These are phyloP conservation scores for Sarcophaga rosellei DNA, from an alignment of 2,888 invertebrate species.

Conservation along the genomic window DNA sequence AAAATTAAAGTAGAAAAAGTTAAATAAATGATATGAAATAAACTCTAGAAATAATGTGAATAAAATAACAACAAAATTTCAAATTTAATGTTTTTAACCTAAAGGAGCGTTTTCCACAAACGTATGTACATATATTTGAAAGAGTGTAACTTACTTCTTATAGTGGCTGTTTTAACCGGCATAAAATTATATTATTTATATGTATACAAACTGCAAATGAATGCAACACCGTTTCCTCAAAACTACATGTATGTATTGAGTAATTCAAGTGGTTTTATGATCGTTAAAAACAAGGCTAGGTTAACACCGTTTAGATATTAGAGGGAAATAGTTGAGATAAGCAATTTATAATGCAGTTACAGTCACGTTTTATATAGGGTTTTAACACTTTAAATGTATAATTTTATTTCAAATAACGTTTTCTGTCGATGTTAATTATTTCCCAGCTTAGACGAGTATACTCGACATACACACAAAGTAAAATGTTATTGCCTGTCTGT, in stretches of 20 bases:
- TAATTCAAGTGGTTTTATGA: neutral
- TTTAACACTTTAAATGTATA: no score
- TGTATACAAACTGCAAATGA: neutral
- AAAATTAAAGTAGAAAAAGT: neutral
- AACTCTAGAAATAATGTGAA: constrained; percentile 48
- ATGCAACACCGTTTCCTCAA: constrained; percentile 29
- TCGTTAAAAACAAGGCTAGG: no score
- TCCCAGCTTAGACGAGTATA: no score
- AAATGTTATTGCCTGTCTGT: no score
- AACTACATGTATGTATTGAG: neutral
- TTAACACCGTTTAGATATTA: no score
- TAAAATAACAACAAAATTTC: constrained; percentile 50
- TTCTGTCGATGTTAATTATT: no score
- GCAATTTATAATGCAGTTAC: no score
- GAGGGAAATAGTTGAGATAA: no score
- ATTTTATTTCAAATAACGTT: no score
- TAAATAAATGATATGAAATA: constrained; percentile 19
- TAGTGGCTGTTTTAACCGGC: constrained; percentile 52
- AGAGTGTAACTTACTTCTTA: neutral
- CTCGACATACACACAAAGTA: no score
- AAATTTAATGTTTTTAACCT: constrained; percentile 33
- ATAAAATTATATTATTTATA: constrained; percentile 57
- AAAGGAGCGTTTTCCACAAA: constrained; percentile 25
- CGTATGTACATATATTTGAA: neutral
- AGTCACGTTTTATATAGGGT: no score